Evolutionary conservation across 1,140 invertebrate species (phyloP).

Genomic region (Zaprionus kolodkinae): DNA sequence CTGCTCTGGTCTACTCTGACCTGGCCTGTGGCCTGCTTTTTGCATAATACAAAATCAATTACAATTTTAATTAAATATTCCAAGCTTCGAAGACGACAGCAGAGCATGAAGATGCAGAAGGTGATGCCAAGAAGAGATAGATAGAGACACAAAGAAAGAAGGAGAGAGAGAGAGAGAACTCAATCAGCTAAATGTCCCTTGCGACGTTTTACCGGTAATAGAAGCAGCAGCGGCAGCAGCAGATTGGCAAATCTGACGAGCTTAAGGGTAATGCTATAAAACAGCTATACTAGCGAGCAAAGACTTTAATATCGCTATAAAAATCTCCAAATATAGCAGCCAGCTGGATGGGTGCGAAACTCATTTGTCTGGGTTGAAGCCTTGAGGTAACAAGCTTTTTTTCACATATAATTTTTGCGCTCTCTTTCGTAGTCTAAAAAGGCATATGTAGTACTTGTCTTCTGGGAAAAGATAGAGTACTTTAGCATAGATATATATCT

Average conservation of each 20-base stretch:
- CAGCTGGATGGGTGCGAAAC: not conserved
- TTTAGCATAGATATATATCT: not conserved
- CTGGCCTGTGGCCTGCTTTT: slow-evolving; percentile 71
- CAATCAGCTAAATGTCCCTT: slow-evolving; percentile 68
- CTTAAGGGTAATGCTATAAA: slow-evolving; percentile 32
- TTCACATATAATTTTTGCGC: not conserved
- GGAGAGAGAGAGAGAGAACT: slow-evolving; percentile 48
- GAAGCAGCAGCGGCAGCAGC: slow-evolving; percentile 38
- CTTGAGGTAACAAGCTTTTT: not conserved
- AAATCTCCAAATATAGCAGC: slow-evolving; percentile 2
- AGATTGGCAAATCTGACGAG: slow-evolving; percentile 7
- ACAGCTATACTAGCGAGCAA: slow-evolving; percentile 9
- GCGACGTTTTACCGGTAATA: slow-evolving; percentile 40
- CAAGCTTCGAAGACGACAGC: slow-evolving; percentile 57
- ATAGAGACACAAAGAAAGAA: slow-evolving; percentile 18
- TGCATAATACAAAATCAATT: slow-evolving; percentile 81
- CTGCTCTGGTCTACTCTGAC: slow-evolving; percentile 24
- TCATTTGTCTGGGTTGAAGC: not conserved
- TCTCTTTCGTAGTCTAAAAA: not conserved
- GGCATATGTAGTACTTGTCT: not conserved
- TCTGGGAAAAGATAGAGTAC: not conserved
- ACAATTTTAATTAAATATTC: slow-evolving; percentile 81
- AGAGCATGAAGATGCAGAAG: slow-evolving; percentile 9
- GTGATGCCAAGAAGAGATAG: not conserved
- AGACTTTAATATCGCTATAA: slow-evolving; percentile 9